Percentiles rank a stretch among this genome's conserved stretches.
Evolutionary conservation across 2,113 vertebrate species (phyloP).

Genomic region (Pelodiscus sinensis): DNA sequence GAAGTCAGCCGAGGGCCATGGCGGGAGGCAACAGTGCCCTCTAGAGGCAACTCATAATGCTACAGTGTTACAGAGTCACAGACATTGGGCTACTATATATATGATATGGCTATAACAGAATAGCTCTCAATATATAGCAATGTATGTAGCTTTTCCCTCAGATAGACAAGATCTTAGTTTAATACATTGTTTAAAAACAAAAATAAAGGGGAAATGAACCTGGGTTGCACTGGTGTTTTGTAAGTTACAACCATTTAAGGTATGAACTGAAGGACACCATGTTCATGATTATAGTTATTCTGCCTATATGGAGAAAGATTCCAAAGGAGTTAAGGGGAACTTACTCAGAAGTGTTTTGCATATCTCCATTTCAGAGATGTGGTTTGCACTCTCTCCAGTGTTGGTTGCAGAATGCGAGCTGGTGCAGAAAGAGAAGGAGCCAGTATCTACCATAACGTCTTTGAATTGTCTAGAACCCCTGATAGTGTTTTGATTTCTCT

Average conservation of each 20-base stretch:
- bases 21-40: too few relatives aligned
- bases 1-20: too few relatives aligned
- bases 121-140: not conserved
- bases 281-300: not conserved
- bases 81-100: too few relatives aligned
- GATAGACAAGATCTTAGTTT: not conserved
- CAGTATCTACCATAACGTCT: not conserved
- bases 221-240: not conserved
- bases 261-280: not conserved
- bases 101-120: not conserved
- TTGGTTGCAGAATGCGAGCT: not conserved
- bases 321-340: not conserved
- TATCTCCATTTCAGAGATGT: not conserved
- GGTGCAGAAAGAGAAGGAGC: not conserved
- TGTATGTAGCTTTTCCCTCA: not conserved
- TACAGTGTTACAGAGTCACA: too few relatives aligned
- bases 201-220: not conserved
- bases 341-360: not conserved
- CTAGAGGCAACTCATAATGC: too few relatives aligned
- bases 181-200: not conserved
- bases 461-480: rapidly evolving
- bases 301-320: not conserved
- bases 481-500: not conserved
- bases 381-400: not conserved
- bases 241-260: not conserved